phyloP scores from a whole-genome alignment of 1,140 invertebrate species.

The Meloidogyne exigua region DNA sequence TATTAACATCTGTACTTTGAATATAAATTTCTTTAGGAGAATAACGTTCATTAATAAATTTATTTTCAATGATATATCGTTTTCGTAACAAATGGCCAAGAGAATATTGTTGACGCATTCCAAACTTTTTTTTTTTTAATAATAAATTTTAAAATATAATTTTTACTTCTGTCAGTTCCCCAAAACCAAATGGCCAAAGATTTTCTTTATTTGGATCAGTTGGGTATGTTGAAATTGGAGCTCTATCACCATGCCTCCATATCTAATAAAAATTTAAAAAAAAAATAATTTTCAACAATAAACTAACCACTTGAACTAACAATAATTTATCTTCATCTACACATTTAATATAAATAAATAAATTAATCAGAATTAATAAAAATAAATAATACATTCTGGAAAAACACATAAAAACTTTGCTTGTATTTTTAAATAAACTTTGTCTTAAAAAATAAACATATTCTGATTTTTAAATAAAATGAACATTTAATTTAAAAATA shows the following conservation, averaged over 20 bases:
- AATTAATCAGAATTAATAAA: neutral
- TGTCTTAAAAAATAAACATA: too few relatives aligned
- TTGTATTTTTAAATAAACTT: too few relatives aligned
- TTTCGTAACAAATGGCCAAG: conserved; percentile 37
- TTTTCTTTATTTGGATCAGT: conserved; percentile 46
- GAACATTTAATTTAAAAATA: too few relatives aligned
- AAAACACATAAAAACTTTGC: too few relatives aligned
- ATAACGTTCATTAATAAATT: conserved; percentile 36
- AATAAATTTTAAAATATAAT: neutral
- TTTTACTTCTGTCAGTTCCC: conserved; percentile 41
- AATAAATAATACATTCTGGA: neutral
- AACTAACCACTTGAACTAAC: neutral
- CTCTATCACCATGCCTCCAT: conserved; percentile 50
- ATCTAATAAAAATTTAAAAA: conserved; percentile 24
- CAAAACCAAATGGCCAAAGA: conserved; percentile 50
- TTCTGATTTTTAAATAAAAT: too few relatives aligned
- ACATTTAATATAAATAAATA: neutral
- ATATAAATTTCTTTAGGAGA: conserved; percentile 52
- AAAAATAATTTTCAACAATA: neutral
- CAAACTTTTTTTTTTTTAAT: conserved; percentile 37
- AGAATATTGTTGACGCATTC: conserved; percentile 50
- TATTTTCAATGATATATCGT: conserved; percentile 31
- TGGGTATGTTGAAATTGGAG: conserved; percentile 48
- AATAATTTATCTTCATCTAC: neutral
- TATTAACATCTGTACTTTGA: conserved; percentile 58